Conservation (phyloP, 2,797 vertebrate genomes). For the Halcyon badia region DNA sequence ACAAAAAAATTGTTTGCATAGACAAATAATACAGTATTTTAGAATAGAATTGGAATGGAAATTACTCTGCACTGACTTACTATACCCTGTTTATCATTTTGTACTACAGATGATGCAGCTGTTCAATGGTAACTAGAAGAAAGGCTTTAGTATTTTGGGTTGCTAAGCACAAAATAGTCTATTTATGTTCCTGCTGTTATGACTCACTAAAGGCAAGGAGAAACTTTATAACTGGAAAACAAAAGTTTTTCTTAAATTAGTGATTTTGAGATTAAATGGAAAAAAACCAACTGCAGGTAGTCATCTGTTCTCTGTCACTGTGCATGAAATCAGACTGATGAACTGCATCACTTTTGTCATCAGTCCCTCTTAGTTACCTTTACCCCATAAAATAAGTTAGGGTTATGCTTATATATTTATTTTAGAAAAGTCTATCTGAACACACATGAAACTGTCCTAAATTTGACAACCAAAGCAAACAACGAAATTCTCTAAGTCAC, state of each 20-base stretch:
- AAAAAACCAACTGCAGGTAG: constrained; percentile 18
- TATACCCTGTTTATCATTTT: constrained; percentile 55
- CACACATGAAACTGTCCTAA: neutral
- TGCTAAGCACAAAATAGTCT: constrained; percentile 37
- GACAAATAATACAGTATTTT: constrained; percentile 29
- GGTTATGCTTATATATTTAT: neutral
- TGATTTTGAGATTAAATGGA: constrained; percentile 24
- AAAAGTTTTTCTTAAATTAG: neutral
- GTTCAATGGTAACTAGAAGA: constrained; percentile 48
- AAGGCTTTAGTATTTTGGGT: constrained; percentile 21
- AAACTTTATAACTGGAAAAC: constrained; percentile 21
- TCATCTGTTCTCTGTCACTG: neutral
- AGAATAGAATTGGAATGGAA: constrained; percentile 60
- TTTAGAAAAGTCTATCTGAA: neutral
- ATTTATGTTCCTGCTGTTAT: constrained; percentile 37
- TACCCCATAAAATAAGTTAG: neutral
- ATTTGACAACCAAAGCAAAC: neutral
- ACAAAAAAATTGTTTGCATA: constrained; percentile 11
- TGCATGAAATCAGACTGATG: neutral
- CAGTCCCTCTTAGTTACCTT: neutral
- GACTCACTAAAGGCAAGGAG: constrained; percentile 32
- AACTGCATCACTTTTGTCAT: neutral
- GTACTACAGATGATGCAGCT: constrained; percentile 56
- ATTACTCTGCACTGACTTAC: constrained; percentile 27
- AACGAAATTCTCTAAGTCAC: neutral